Percentiles rank a stretch among this genome's conserved stretches.
Conservation (phyloP, 2,113 vertebrate species). For the Microtus montanus region DNA sequence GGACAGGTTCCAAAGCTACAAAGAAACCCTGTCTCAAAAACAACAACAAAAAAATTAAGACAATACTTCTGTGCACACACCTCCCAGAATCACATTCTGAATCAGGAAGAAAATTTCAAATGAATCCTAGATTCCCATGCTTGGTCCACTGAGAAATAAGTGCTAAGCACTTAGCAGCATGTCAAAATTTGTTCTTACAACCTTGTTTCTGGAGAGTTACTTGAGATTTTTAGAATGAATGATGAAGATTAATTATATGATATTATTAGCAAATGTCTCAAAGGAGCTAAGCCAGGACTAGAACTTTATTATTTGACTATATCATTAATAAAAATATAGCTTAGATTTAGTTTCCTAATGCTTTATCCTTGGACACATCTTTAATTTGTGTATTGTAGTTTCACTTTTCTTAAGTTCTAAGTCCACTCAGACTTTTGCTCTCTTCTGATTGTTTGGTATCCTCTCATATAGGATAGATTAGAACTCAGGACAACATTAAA, state of each 20-base stretch:
- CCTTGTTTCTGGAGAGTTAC: slow-evolving; percentile 59
- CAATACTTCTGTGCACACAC: neutral
- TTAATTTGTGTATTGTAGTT: neutral
- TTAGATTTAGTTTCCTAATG: slow-evolving; percentile 33
- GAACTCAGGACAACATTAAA: neutral
- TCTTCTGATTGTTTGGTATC: neutral
- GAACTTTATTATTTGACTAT: slow-evolving; percentile 56
- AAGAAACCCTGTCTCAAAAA: too few relatives aligned
- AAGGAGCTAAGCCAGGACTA: slow-evolving; percentile 48
- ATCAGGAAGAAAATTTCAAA: neutral
- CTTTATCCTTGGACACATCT: slow-evolving; percentile 6
- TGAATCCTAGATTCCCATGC: neutral
- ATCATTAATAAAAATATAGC: slow-evolving; percentile 60
- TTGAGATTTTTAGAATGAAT: slow-evolving; percentile 67
- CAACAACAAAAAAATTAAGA: neutral
- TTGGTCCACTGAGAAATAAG: neutral
- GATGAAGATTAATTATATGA: slow-evolving; percentile 67
- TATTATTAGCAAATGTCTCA: slow-evolving; percentile 54
- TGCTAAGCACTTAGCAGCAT: neutral
- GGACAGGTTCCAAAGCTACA: too few relatives aligned
- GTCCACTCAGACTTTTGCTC: neutral
- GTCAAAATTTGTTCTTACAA: slow-evolving; percentile 30
- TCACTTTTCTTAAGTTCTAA: slow-evolving; percentile 20
- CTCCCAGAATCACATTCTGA: slow-evolving; percentile 36
- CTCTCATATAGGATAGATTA: neutral